Base-by-base conservation (phyloP, 2,888 invertebrate species). In the Caenorhabditis zanzibari region DNA sequence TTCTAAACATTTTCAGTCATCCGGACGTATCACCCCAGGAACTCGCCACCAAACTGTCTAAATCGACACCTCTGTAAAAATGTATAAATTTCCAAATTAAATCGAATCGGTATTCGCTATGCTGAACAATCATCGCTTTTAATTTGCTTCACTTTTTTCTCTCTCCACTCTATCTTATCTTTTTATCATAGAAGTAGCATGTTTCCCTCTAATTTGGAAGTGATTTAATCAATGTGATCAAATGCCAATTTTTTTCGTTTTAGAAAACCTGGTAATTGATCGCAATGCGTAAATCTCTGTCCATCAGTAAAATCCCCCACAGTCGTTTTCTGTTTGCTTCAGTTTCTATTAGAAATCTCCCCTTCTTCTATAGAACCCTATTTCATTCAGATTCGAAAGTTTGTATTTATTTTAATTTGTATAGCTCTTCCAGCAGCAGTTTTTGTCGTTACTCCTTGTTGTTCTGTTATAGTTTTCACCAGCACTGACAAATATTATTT, bases 21-120 rank as follows among this genome's bases (percentile, higher is more conserved):
- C 58, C 71, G 79, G 71, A 47, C 71, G 71, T 24, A 47, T 79
- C 56, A 79, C 64, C 38, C 79, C 79, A 38, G 54, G 71, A 56
- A 61, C 59, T 59, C 79, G 71, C 12, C 79, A 71, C 44, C 71
- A 79, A 79, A 79, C 79, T 79, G 79, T 79, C 28, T 79, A 71
- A 58, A 71, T 22, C 38, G 26, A n/a, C 28, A 56, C 16, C 32
- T 63, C 49, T 79, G 79, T 79, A 79, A 71, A 79, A 79, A 79
- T 79, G 79, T 79, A 71, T 24, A 79, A 79, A 79, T 47, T 63
- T 64, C 7, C n/a, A 47, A 47, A 19, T n/a, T 1, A 47, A 47
- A 47, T 47, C 54, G 24, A 35, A 28, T 24, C 52, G 35, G 32
- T 44, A 38, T 35, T 66, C 28, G 26, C 26, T 2, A 26, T 49